Evolutionary conservation across 2,888 invertebrate species (phyloP).

Genomic region (Acrobeloides nanus): DNA sequence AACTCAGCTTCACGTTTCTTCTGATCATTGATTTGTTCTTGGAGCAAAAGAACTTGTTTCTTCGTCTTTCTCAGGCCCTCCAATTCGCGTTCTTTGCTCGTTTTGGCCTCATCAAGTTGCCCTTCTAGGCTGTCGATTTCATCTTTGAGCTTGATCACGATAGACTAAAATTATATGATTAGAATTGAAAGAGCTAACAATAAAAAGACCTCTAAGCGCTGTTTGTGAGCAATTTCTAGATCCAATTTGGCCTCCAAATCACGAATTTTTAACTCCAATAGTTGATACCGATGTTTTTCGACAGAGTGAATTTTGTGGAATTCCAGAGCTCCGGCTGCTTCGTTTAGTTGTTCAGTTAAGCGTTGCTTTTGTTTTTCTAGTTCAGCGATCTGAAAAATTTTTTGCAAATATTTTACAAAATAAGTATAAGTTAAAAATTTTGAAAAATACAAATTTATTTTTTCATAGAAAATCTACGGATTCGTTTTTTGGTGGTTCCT

Average conservation of each 20-base stretch:
- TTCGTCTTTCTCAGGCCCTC: too few relatives aligned
- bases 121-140: conserved; percentile 30
- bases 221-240: conserved; percentile 77
- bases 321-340: conserved; percentile 16
- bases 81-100: too few relatives aligned
- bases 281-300: conserved; percentile 56
- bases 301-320: conserved; percentile 58
- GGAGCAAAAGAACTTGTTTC: too few relatives aligned
- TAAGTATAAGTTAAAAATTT: too few relatives aligned
- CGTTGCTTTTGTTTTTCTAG: conserved; percentile 25
- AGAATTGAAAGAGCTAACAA: not conserved
- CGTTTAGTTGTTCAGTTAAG: conserved; percentile 25
- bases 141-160: conserved; percentile 23
- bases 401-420: too few relatives aligned
- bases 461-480: too few relatives aligned
- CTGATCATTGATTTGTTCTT: too few relatives aligned
- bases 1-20: too few relatives aligned
- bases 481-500: too few relatives aligned
- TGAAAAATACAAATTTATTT: too few relatives aligned
- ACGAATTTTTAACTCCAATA: conserved; percentile 73
- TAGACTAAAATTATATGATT: conserved; percentile 26
- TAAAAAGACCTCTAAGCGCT: conserved; percentile 67
- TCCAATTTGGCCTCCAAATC: conserved; percentile 85
- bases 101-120: conserved; percentile 22
- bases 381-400: too few relatives aligned